These are phyloP conservation scores for Euura saliciscinereae DNA, from an alignment of 1,140 invertebrate genomes.

Conservation along the genomic window DNA sequence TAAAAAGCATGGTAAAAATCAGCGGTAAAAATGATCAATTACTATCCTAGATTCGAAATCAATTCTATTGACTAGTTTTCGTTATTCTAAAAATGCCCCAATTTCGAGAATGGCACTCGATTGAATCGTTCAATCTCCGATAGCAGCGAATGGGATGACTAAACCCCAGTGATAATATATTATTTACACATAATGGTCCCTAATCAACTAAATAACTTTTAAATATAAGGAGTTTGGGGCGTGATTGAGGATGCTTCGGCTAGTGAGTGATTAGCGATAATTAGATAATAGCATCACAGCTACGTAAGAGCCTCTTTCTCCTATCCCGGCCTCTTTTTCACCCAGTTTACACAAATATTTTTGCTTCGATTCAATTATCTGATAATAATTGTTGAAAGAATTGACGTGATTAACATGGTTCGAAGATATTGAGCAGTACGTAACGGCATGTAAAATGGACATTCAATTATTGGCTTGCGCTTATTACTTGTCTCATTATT, in stretches of 20 bases:
- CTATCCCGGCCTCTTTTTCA: slow-evolving; percentile 31
- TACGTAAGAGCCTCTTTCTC: slow-evolving; percentile 34
- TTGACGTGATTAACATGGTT: not conserved
- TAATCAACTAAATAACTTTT: not conserved
- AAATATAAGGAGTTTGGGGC: not conserved
- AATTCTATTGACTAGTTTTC: too few relatives aligned
- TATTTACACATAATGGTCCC: slow-evolving; percentile 3
- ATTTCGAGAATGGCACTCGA: too few relatives aligned
- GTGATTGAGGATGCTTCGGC: not conserved
- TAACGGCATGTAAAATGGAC: not conserved
- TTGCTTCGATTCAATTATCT: too few relatives aligned
- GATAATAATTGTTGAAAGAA: not conserved
- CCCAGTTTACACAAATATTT: slow-evolving; percentile 10
- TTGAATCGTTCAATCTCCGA: too few relatives aligned
- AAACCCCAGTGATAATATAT: not conserved
- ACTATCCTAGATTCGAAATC: too few relatives aligned
- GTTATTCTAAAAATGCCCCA: too few relatives aligned
- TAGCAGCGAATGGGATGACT: not conserved
- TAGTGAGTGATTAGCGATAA: slow-evolving; percentile 13
- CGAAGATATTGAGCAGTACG: not conserved
- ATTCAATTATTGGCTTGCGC: not conserved
- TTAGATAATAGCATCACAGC: slow-evolving; percentile 37
- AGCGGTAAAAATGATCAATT: too few relatives aligned
- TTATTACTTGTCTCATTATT: not conserved
- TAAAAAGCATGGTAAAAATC: too few relatives aligned